These are phyloP conservation scores for Notarius quadriscutis DNA, from an alignment of 2,113 vertebrate genomes.

Conservation along the genomic window DNA sequence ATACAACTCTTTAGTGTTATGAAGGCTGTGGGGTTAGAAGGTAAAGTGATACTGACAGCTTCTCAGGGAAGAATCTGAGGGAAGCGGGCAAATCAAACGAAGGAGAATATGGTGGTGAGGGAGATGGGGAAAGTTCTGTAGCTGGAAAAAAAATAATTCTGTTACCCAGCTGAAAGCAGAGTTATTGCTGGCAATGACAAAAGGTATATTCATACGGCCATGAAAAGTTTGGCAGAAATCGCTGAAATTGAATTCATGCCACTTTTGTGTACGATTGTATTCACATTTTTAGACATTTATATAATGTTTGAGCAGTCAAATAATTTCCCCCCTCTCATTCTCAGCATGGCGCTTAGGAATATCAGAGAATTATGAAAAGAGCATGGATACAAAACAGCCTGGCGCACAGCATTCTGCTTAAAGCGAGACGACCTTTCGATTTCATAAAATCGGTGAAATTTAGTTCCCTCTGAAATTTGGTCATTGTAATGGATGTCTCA, in stretches of 20 bases:
- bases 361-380: not conserved
- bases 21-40: not conserved
- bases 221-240: not conserved
- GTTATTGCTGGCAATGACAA: not conserved
- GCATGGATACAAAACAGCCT: not conserved
- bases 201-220: not conserved
- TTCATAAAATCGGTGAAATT: no score
- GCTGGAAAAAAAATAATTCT: not conserved
- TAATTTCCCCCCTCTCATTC: not conserved
- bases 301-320: not conserved
- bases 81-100: not conserved
- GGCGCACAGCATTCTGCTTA: not conserved
- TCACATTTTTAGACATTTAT: not conserved
- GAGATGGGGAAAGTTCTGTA: not conserved
- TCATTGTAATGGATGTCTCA: no score
- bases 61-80: not conserved
- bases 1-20: conserved; percentile 37
- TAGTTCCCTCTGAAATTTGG: no score
- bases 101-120: not conserved
- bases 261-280: not conserved
- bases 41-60: not conserved
- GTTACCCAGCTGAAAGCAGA: not conserved
- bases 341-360: not conserved
- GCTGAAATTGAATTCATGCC: not conserved
- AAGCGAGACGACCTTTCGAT: no score